Evolutionary conservation across 2,113 vertebrate species (phyloP).

Genomic region (Laterallus jamaicensis): DNA sequence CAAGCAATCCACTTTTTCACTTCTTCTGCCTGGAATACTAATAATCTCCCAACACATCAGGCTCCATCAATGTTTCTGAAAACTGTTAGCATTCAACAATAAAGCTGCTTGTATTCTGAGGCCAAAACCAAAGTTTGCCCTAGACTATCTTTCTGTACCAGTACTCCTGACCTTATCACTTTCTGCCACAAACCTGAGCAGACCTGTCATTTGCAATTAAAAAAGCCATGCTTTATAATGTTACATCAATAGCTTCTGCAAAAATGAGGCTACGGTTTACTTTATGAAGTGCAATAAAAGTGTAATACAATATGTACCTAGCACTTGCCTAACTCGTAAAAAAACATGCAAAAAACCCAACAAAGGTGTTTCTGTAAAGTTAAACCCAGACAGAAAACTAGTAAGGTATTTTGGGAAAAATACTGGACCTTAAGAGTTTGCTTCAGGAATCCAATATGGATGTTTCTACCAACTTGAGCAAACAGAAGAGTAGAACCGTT

Average conservation of each 20-base stretch:
- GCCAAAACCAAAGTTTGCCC: slow-evolving; percentile 14
- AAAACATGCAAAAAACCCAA: slow-evolving; percentile 49
- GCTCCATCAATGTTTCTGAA: neutral
- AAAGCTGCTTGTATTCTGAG: slow-evolving; percentile 20
- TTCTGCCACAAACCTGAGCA: slow-evolving; percentile 25
- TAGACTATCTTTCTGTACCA: neutral
- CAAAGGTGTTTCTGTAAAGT: slow-evolving; percentile 62
- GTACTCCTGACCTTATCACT: slow-evolving; percentile 39
- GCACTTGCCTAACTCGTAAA: neutral
- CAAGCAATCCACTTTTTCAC: neutral
- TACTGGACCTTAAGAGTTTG: neutral
- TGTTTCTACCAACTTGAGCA: neutral
- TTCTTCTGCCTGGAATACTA: neutral
- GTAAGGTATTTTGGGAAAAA: neutral
- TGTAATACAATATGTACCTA: slow-evolving; percentile 63
- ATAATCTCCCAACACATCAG: neutral
- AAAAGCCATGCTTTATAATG: slow-evolving; percentile 51
- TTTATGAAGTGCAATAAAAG: slow-evolving; percentile 61
- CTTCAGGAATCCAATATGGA: neutral
- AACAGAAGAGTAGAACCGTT: neutral
- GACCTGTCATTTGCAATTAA: neutral
- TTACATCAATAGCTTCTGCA: slow-evolving; percentile 56
- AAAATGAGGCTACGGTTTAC: slow-evolving; percentile 17
- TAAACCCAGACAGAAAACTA: neutral
- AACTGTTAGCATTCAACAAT: neutral